These are phyloP conservation scores for Leptogaster cylindrica DNA, from an alignment of 2,888 invertebrate genomes.

Conservation along the genomic window DNA sequence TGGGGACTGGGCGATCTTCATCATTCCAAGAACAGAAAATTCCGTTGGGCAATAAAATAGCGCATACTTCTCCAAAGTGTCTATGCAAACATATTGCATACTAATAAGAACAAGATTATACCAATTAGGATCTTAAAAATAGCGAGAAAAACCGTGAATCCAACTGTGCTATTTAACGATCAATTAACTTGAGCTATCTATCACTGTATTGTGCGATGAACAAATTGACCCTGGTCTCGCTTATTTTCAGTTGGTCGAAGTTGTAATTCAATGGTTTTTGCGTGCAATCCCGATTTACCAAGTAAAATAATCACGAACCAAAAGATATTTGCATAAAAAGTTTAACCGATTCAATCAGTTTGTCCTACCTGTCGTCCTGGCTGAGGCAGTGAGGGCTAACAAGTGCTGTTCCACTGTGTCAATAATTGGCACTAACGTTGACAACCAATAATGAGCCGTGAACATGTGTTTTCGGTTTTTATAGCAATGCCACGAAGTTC, in stretches of 20 bases:
- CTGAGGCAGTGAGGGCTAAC: conserved; percentile 7
- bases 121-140: no score
- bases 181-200: conserved; percentile 20
- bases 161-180: no score
- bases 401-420: conserved; percentile 24
- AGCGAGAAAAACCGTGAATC: no score
- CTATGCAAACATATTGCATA: no score
- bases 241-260: conserved; percentile 8
- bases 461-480: conserved; percentile 39
- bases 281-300: conserved; percentile 20
- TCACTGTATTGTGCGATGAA: conserved; percentile 31
- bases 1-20: no score
- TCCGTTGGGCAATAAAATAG: no score
- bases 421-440: conserved; percentile 38
- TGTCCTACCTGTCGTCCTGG: conserved; percentile 25
- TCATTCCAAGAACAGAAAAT: no score
- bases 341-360: conserved; percentile 22
- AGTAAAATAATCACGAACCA: conserved; percentile 29
- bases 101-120: no score
- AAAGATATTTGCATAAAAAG: conserved; percentile 32
- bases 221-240: conserved; percentile 29
- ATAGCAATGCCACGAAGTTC: conserved; percentile 27
- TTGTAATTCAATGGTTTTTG: conserved; percentile 37
- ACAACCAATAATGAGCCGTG: conserved; percentile 38
- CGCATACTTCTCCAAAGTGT: no score